Percentiles rank a stretch among this genome's conserved stretches.
Evolutionary conservation across 1,140 invertebrate genomes (phyloP).

Genomic region (Anoplophora glabripennis): DNA sequence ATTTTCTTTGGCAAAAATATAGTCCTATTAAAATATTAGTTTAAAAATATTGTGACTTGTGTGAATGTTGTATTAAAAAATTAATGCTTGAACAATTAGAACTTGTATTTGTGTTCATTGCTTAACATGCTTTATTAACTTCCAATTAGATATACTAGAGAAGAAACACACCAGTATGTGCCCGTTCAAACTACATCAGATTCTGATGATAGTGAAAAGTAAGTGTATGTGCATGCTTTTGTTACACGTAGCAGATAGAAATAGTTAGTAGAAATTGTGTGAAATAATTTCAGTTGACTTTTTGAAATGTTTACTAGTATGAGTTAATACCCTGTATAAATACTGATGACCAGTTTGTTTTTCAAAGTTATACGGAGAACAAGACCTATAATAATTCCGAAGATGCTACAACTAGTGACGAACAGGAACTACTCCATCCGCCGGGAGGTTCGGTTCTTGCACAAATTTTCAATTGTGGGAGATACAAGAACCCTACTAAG

Average conservation of each 20-base stretch:
- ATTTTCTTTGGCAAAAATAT: no score
- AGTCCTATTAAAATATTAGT: no score
- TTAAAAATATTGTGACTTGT: no score
- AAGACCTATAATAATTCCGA: constrained; percentile 45
- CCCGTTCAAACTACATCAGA: constrained; percentile 16
- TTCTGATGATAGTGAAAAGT: constrained; percentile 24
- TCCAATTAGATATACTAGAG: constrained; percentile 21
- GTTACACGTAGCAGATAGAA: constrained; percentile 10
- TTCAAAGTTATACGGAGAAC: constrained; percentile 48
- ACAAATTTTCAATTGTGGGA: constrained; percentile 32
- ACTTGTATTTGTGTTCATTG: constrained; percentile 11
- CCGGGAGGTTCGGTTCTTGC: constrained; percentile 50
- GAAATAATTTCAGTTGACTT: no score
- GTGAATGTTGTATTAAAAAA: no score
- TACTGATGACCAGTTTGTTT: no score
- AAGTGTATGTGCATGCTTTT: constrained; percentile 14
- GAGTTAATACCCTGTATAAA: no score
- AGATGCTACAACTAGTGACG: constrained; percentile 37
- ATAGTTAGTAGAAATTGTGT: constrained; percentile 10
- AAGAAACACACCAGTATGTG: constrained; percentile 13
- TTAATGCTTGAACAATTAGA: no score
- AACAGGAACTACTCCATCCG: constrained; percentile 30
- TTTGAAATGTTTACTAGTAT: no score
- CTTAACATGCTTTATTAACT: constrained; percentile 15
- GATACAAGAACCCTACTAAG: constrained; percentile 48